Conservation (phyloP, 2,888 invertebrate genomes). For the Ametastegia equiseti region DNA sequence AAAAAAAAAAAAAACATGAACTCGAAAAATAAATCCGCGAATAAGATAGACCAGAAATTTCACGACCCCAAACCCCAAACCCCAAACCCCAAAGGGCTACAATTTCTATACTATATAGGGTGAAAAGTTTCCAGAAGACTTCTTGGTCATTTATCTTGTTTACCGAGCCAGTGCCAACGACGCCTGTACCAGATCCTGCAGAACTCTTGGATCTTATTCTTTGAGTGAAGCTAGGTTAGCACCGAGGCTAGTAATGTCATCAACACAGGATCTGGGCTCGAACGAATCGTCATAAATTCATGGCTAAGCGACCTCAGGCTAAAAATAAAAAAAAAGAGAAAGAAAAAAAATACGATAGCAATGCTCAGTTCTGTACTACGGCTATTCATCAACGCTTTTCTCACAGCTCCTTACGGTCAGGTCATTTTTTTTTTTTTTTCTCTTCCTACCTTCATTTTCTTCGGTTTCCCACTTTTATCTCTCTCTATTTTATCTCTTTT, state of each 20-base stretch:
- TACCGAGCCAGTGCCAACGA: not conserved
- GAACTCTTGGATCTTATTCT: not conserved
- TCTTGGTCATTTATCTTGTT: conserved; percentile 14
- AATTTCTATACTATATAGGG: not conserved
- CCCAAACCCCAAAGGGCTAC: no score
- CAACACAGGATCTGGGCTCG: not conserved
- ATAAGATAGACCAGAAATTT: not conserved
- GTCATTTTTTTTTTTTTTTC: not conserved
- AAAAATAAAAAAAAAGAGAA: not conserved
- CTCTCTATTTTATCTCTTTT: no score
- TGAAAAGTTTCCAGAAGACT: not conserved
- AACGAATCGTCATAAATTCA: conserved; percentile 29
- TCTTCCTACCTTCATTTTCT: not conserved
- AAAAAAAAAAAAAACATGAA: no score
- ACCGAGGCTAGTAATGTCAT: not conserved
- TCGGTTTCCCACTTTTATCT: no score
- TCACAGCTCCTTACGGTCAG: not conserved
- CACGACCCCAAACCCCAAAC: no score
- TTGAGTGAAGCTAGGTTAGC: not conserved
- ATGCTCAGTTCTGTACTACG: not conserved
- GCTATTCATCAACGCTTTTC: conserved; percentile 9
- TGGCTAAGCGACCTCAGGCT: conserved; percentile 1
- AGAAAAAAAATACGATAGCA: conserved; percentile 2
- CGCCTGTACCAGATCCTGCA: not conserved
- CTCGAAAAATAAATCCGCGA: not conserved